Conservation (phyloP, 2,113 vertebrate genomes). For the Tragelaphus strepsiceros region DNA sequence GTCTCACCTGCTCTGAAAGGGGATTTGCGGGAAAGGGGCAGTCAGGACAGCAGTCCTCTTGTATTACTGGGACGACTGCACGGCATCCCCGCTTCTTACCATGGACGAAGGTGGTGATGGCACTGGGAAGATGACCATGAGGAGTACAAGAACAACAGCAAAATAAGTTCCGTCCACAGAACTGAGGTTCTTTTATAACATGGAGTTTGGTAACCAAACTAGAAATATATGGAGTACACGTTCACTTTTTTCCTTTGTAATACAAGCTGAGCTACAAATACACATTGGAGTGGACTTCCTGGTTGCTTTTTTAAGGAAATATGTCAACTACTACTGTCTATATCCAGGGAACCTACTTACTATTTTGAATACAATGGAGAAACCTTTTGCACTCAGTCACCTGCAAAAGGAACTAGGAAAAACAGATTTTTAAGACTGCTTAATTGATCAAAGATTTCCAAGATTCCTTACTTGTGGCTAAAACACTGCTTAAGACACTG, state of each 20-base stretch:
- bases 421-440: slow-evolving; percentile 44
- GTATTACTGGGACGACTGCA: not conserved
- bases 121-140: not conserved
- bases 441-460: slow-evolving; percentile 25
- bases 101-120: not conserved
- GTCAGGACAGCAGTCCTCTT: not conserved
- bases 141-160: not conserved
- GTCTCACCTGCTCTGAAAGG: slow-evolving; percentile 11
- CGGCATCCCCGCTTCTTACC: not conserved
- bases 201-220: slow-evolving; percentile 20
- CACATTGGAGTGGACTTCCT: slow-evolving; percentile 50
- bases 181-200: not conserved
- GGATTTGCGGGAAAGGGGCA: not conserved
- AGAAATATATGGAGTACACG: not conserved
- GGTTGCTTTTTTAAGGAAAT: slow-evolving; percentile 30
- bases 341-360: slow-evolving; percentile 45
- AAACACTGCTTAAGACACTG: slow-evolving; percentile 54
- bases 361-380: slow-evolving; percentile 55
- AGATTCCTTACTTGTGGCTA: slow-evolving; percentile 28
- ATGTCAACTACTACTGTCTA: slow-evolving; percentile 18
- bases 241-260: not conserved
- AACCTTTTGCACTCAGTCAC: slow-evolving; percentile 37
- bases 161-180: not conserved
- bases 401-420: slow-evolving; percentile 52
- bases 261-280: slow-evolving; percentile 21